Evolutionary conservation across 1,140 invertebrate species (phyloP), one percentile per base, ranked within the genome.

Genomic region (Drosophila virilis): DNA sequence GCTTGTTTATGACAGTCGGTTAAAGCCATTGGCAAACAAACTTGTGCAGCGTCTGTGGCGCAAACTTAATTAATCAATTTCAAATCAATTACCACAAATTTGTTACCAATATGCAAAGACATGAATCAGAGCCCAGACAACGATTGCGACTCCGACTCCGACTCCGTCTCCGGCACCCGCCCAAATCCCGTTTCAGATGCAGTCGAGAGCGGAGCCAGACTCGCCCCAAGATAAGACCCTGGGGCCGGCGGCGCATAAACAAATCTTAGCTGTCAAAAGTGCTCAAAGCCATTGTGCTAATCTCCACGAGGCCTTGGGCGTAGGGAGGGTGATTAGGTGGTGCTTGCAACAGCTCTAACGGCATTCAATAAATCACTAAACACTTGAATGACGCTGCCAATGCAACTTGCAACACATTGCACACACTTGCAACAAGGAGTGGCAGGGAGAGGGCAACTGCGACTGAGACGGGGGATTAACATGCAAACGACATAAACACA

Each of bases 351-450:
- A 70, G 70, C 80, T 84, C 80, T 73, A 84, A 84, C 76, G 80
- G 75, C 81, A 91, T 91, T 91, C 89, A 91, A 91, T 91, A 91
- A 91, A 91, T 91, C 89, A 91, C 88, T 91, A 85, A 91, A 89
- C 89, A 89, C 80, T 89, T 89, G 84, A 89, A 89, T 89, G 84
- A 89, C 84, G 80, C 84, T 89, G 84, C 84, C 84, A 89, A 89
- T 89, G 84, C 80, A 80, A 89, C 84, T 89, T 89, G 83, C 84
- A 88, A 83, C 80, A 89, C 80, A 89, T 89, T 84, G 80, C 82
- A 80, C 60, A 79, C 45, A 48, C 57, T 32, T 33, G 40, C 50
- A 28, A 60, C 43, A 8, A 45, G n/a, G 55, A 17, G n/a, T n/a
- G 60, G 28, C 15, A 13, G 35, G 6, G 10, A 15, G 42, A 33